These are phyloP conservation scores for Anarrhichthys ocellatus DNA, from an alignment of 2,113 vertebrate genomes.

Conservation along the genomic window DNA sequence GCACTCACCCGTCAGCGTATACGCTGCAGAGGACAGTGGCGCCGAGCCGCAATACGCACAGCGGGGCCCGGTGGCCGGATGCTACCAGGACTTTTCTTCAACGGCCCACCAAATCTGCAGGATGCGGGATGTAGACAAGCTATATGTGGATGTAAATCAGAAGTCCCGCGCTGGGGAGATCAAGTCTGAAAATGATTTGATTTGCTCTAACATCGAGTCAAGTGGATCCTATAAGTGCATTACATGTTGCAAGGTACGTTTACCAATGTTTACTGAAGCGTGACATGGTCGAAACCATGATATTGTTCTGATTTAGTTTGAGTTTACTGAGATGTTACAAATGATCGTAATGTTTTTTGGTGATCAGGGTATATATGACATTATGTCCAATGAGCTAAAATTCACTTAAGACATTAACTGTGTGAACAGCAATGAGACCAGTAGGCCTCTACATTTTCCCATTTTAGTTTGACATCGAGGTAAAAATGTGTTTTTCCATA, in stretches of 20 bases:
- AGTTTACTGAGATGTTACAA: not conserved
- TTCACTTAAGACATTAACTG: not conserved
- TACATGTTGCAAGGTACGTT: constrained; percentile 94
- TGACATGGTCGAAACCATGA: not conserved
- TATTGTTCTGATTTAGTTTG: not conserved
- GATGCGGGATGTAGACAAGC: constrained; percentile 63
- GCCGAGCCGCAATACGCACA: constrained; percentile 74
- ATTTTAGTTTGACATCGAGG: not conserved
- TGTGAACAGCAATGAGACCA: not conserved
- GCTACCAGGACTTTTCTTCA: constrained; percentile 84
- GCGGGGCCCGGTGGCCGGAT: constrained; percentile 66
- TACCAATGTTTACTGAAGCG: not conserved
- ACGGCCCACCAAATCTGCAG: constrained; percentile 74
- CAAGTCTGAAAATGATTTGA: constrained; percentile 89
- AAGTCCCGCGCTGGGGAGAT: constrained; percentile 83
- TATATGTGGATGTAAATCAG: constrained; percentile 79
- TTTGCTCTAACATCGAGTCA: constrained; percentile 87
- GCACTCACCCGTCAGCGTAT: constrained; percentile 80
- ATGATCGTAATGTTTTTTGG: not conserved
- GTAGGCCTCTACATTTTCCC: not conserved
- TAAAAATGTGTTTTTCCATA: constrained; percentile 57
- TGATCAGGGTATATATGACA: not conserved
- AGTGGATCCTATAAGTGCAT: constrained; percentile 91
- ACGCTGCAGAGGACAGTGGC: constrained; percentile 79
- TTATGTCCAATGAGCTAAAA: not conserved